Conservation (phyloP, 2,113 vertebrate species). For the Motacilla tschutschensis region DNA sequence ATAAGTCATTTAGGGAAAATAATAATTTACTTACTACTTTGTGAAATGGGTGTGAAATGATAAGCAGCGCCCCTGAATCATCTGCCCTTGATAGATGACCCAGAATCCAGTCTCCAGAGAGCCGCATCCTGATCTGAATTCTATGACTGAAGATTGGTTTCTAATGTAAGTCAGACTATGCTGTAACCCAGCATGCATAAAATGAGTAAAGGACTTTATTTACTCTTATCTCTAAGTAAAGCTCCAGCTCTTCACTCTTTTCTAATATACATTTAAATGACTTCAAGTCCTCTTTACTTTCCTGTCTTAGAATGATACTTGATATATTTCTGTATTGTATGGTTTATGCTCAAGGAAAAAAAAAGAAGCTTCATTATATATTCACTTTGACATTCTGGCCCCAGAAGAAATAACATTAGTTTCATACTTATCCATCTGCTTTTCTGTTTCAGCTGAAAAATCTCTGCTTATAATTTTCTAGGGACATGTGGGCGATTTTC, state of each 20-base stretch:
- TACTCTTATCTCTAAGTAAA: conserved; percentile 49
- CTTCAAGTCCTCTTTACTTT: conserved; percentile 18
- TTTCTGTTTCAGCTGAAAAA: conserved; percentile 66
- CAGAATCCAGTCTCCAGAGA: neutral
- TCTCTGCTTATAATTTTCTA: conserved; percentile 69
- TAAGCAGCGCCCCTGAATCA: neutral
- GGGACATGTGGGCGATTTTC: conserved; percentile 60
- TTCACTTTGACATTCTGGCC: conserved; percentile 70
- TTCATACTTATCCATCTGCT: conserved; percentile 75
- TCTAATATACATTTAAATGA: conserved; percentile 58
- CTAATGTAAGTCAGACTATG: conserved; percentile 1
- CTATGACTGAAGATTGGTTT: conserved; percentile 6
- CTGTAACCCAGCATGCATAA: conserved; percentile 8
- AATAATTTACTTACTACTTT: neutral
- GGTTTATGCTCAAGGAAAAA: neutral
- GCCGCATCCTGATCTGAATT: conserved; percentile 6
- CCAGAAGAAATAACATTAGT: conserved; percentile 72
- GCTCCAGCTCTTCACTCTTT: conserved; percentile 22
- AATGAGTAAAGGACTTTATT: conserved; percentile 38
- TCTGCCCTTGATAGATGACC: neutral
- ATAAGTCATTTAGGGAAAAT: neutral
- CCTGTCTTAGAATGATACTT: conserved; percentile 51
- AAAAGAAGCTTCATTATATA: conserved; percentile 54
- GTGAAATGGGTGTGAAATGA: neutral
- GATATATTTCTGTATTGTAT: conserved; percentile 60